Conservation (phyloP, 1,140 invertebrate species). For the Pectinophora gossypiella region DNA sequence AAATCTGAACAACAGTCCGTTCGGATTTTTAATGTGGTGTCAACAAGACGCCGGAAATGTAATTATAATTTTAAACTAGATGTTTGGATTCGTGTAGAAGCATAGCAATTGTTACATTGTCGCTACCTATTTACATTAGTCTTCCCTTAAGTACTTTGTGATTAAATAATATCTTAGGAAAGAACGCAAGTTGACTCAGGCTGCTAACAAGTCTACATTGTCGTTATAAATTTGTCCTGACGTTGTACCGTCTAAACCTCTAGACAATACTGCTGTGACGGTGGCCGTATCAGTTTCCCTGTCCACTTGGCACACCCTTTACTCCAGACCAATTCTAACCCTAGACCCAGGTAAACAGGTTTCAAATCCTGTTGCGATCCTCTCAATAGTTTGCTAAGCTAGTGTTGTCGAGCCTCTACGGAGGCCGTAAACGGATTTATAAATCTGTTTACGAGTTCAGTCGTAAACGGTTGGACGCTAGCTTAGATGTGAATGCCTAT, state of each 20-base stretch:
- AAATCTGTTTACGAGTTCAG: conserved; percentile 53
- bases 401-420: conserved; percentile 35
- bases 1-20: too few relatives aligned
- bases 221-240: conserved; percentile 67
- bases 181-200: too few relatives aligned
- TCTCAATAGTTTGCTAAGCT: conserved; percentile 35
- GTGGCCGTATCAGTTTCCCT: conserved; percentile 62
- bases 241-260: conserved; percentile 61
- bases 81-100: too few relatives aligned
- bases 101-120: too few relatives aligned
- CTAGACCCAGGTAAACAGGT: conserved; percentile 21
- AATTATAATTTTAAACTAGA: too few relatives aligned
- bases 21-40: too few relatives aligned
- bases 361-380: conserved; percentile 22
- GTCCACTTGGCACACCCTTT: conserved; percentile 42
- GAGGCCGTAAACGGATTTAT: conserved; percentile 64
- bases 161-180: too few relatives aligned
- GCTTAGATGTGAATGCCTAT: conserved; percentile 46
- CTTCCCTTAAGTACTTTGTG: too few relatives aligned
- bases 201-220: conserved; percentile 23
- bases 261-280: conserved; percentile 67
- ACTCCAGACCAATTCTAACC: conserved; percentile 25
- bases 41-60: too few relatives aligned
- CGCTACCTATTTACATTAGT: too few relatives aligned
- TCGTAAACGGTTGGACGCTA: conserved; percentile 58